Evolutionary conservation across 2,797 vertebrate genomes (phyloP), one percentile per base, ranked within the genome.

Genomic region (Prionace glauca): DNA sequence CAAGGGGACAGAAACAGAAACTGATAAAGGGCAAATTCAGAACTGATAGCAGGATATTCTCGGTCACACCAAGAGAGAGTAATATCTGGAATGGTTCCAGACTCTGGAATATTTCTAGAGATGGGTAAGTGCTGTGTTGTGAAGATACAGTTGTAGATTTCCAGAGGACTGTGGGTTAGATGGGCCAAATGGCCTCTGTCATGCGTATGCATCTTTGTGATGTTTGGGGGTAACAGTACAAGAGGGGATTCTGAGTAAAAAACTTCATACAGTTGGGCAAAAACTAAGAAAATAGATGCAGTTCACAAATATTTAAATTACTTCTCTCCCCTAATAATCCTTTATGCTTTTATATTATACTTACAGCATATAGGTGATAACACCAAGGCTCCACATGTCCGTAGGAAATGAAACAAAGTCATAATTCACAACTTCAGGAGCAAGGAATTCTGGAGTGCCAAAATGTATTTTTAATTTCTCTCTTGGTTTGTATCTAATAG

Each of bases 341-440:
- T 45, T 36, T 72, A 18, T 36, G 65, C n/a, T 22, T 69, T 41
- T 20, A 11, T 67, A 2, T 77, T 56, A 95, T 96, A 98, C 99
- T 98, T 97, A 99, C 99, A 99, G 98, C 99, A 99, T 99, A 96
- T 99, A 99, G 7, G 98, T 97, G 77, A 99, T 99, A 96, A 99
- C 99, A 8, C 99, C 99, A 86, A 99, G 97, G 72, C 99, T 99
- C 99, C 99, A 99, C 99, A 99, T 99, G 97, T 99, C 99, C 7
- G 99, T 99, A 95, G 99, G 98, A 97, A 99, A 99, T 96, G 99
- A 99, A 96, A 99, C 99, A 97, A 99, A 99, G 95, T 99, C 99
- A n/a, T 99, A 99, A 97, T 98, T 99, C 97, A 99, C 98, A 95
- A 99, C 98, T 97, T 99, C 99, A 84, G 99, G 99, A 96, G 99